A percentile compares a stretch with the other conserved stretches of the same genome.
Evolutionary conservation across 2,797 vertebrate genomes (phyloP).

Genomic region (Gambusia yucatana): DNA sequence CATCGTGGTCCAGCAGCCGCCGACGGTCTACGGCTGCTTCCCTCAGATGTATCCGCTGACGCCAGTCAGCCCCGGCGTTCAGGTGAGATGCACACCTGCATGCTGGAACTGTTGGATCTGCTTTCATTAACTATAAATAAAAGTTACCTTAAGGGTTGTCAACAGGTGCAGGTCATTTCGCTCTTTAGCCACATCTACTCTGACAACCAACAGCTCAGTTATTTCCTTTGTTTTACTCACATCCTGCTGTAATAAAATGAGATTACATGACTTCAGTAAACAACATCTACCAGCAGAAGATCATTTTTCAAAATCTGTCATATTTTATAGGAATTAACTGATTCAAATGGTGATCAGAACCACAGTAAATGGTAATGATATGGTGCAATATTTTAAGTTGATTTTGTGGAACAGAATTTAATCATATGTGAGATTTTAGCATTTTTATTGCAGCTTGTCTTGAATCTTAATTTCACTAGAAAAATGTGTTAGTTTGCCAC

Average conservation of each 20-base stretch:
- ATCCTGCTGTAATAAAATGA: background rate
- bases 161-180: background rate
- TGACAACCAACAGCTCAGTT: background rate
- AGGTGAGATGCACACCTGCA: slow-evolving; percentile 81
- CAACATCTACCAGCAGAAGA: background rate
- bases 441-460: background rate
- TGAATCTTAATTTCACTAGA: background rate
- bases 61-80: slow-evolving; percentile 96
- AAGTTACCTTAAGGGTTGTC: background rate
- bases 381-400: background rate
- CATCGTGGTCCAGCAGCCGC: slow-evolving; percentile 94
- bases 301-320: background rate
- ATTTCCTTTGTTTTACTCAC: background rate
- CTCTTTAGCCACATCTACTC: background rate
- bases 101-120: slow-evolving; percentile 2
- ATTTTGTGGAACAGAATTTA: background rate
- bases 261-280: background rate
- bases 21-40: slow-evolving; percentile 94
- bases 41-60: slow-evolving; percentile 97
- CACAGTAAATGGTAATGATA: background rate
- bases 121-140: background rate
- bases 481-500: background rate
- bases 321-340: background rate
- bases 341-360: background rate
- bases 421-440: background rate